Evolutionary conservation across 2,888 invertebrate species (phyloP).

Genomic region (Endotricha flammealis): DNA sequence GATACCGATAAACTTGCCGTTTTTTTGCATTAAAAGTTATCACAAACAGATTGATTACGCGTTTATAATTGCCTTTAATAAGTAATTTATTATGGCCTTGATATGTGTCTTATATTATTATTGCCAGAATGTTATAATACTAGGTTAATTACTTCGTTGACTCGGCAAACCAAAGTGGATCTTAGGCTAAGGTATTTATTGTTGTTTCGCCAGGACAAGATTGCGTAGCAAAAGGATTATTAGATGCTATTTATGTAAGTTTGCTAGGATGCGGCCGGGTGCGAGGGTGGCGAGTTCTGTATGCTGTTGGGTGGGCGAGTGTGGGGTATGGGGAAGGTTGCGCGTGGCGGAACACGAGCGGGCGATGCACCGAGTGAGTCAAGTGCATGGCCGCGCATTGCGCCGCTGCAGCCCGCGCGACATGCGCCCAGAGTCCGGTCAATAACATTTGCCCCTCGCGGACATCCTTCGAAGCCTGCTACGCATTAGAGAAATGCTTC

Average conservation of each 20-base stretch:
- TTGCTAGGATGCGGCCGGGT: constrained; percentile 19
- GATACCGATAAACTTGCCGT: too few relatives aligned
- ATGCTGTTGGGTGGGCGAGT: constrained; percentile 23
- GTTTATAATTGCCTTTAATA: too few relatives aligned
- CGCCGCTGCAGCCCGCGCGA: constrained; percentile 55
- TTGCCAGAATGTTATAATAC: too few relatives aligned
- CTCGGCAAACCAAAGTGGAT: too few relatives aligned
- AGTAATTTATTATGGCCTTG: too few relatives aligned
- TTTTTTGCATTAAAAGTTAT: too few relatives aligned
- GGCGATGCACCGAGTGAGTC: constrained; percentile 68
- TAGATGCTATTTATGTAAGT: constrained; percentile 22
- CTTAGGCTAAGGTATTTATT: too few relatives aligned
- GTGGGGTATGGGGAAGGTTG: constrained; percentile 35
- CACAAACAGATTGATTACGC: too few relatives aligned
- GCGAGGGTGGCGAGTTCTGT: constrained; percentile 21
- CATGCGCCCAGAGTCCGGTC: constrained; percentile 57
- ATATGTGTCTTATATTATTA: too few relatives aligned
- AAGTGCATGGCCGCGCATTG: constrained; percentile 67
- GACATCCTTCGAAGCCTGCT: constrained; percentile 12
- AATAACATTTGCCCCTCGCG: constrained; percentile 41
- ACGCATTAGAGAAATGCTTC: not conserved
- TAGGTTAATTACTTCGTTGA: too few relatives aligned
- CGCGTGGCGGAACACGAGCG: constrained; percentile 42
- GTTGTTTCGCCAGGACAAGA: constrained; percentile 14
- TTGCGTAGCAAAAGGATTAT: constrained; percentile 38